Evolutionary conservation across 2,888 invertebrate genomes (phyloP), one percentile per base, ranked within the genome.

Genomic region (Cataglyphis altisquamis): DNA sequence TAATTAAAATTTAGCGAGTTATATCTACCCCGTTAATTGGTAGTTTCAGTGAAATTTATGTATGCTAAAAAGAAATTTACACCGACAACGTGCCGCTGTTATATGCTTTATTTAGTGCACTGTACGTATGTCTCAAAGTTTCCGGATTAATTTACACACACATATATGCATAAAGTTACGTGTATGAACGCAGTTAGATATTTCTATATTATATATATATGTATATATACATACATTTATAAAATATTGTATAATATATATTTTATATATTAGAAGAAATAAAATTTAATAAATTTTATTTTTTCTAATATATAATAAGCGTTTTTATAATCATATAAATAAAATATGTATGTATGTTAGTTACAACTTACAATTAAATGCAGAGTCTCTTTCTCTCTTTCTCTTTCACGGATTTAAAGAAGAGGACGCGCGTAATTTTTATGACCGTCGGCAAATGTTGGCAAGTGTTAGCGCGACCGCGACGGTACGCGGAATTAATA

Each of bases 401-500:
- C 21, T 32, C 21, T 45, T n/a, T 48, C 48, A 2, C 52, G 15
- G 45, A 41, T 15, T 41, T 25, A 39, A 41, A 41, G 45, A 66
- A 70, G 29, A 21, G 41, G 29, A 55, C 25, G 29, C 39, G 48
- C 77, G 41, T 39, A 77, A 77, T 77, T 77, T 77, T 77, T 77
- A 68, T 25, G 39, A 25, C 25, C 52, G 25, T 29, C 41, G 29
- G 41, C 4, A 41, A 57, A 68, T 18, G 57, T 70, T 57, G 32
- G 63, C 74, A 18, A 64, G 68, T 32, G 52, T 36, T n/a, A 29
- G 63, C 21, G 45, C 45, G 45, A 21, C 32, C 68, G 83, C 86
- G 66, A 82, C 84, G 70, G 80, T 82, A 77, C 72, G 77, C 86
- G 87, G 87, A 91, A 93, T 92, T 93, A 93, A 93, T 93, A 92